Conservation (phyloP, 2,888 invertebrate genomes). For the Mythimna impura region DNA sequence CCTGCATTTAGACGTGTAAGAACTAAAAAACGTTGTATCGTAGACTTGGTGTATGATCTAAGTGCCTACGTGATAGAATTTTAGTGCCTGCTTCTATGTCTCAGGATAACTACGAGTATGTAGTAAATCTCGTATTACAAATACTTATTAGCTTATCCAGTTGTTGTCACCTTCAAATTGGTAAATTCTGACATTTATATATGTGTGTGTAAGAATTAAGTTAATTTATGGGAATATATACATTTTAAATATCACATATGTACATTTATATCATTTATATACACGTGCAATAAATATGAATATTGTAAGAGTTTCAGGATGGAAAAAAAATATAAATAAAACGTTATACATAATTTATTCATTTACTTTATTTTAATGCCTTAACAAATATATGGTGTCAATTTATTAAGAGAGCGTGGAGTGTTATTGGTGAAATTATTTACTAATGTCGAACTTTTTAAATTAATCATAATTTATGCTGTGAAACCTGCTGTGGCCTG, state of each 20-base stretch:
- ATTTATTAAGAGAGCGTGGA: conserved; percentile 46
- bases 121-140: neutral
- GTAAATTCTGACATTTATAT: neutral
- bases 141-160: conserved; percentile 24
- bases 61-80: conserved; percentile 5
- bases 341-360: neutral
- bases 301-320: conserved; percentile 40
- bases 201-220: neutral
- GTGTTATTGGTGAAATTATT: neutral
- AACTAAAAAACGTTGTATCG: neutral
- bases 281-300: conserved; percentile 31
- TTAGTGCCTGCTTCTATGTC: neutral
- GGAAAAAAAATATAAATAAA: conserved; percentile 27
- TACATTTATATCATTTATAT: neutral
- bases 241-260: neutral
- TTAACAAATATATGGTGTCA: conserved; percentile 19
- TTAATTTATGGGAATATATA: neutral
- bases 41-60: neutral
- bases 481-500: neutral
- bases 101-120: neutral
- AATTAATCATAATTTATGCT: neutral
- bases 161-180: conserved; percentile 11
- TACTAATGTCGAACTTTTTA: conserved; percentile 14
- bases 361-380: conserved; percentile 32
- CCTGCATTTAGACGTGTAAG: conserved; percentile 2